Evolutionary conservation across 2,797 vertebrate genomes (phyloP).

Genomic region (Eidolon dupreanum): DNA sequence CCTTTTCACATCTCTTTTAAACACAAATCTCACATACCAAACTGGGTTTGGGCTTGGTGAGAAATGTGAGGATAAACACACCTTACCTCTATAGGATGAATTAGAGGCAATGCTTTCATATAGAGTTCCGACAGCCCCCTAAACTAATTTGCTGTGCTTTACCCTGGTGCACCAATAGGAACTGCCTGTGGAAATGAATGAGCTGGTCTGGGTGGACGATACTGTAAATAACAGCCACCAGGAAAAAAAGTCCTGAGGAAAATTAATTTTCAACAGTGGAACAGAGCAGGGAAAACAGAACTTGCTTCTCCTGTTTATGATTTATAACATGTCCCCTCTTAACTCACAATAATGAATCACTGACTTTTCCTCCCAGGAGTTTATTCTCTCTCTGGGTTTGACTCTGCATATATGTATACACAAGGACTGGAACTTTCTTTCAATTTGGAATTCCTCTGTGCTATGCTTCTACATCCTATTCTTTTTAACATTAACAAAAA

Average conservation of each 20-base stretch:
- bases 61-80: background rate
- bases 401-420: background rate
- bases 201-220: background rate
- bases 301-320: constrained; percentile 50
- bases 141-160: background rate
- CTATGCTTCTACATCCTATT: background rate
- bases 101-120: background rate
- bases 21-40: background rate
- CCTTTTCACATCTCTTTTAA: background rate
- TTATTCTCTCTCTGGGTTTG: background rate
- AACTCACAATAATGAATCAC: constrained; percentile 69
- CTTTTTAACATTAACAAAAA: background rate
- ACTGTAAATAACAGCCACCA: constrained; percentile 64
- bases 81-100: background rate
- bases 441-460: background rate
- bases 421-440: background rate
- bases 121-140: background rate
- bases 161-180: background rate
- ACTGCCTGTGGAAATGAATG: constrained; percentile 26
- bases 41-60: background rate
- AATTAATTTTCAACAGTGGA: constrained; percentile 75
- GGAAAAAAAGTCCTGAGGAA: constrained; percentile 53
- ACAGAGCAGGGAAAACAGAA: constrained; percentile 55
- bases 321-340: constrained; percentile 65
- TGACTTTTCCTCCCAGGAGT: background rate